phyloP scores from a whole-genome alignment of 1,140 invertebrate species.

The Drosophila mauritiana region DNA sequence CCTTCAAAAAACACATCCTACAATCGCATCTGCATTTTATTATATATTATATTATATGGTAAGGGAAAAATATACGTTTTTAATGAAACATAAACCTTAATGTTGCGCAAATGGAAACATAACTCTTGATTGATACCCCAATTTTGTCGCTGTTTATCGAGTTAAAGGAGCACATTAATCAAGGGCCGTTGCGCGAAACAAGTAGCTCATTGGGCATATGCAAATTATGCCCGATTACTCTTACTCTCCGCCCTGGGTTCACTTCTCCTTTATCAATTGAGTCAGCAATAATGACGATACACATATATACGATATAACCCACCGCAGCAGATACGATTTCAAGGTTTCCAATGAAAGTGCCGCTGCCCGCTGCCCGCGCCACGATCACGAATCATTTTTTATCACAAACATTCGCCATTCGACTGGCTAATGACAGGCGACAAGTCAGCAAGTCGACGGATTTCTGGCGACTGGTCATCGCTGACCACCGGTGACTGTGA shows the following conservation, averaged over 20 bases:
- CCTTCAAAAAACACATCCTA: no score
- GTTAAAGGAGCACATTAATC: slow-evolving; percentile 64
- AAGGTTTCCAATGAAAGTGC: slow-evolving; percentile 70
- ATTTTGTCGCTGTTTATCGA: slow-evolving; percentile 14
- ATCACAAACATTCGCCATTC: slow-evolving; percentile 45
- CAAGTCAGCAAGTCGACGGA: slow-evolving; percentile 59
- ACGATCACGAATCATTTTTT: slow-evolving; percentile 62
- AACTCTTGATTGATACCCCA: not conserved
- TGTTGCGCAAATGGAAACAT: not conserved
- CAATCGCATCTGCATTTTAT: no score
- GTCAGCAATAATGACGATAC: slow-evolving; percentile 39
- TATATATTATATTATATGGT: no score
- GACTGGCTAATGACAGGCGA: slow-evolving; percentile 72
- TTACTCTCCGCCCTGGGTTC: slow-evolving; percentile 25
- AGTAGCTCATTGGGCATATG: slow-evolving; percentile 72
- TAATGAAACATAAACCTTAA: not conserved
- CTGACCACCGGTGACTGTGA: slow-evolving; percentile 31
- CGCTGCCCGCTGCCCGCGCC: slow-evolving; percentile 9
- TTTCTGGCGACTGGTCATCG: slow-evolving; percentile 14
- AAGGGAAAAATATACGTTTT: not conserved
- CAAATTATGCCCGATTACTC: slow-evolving; percentile 59
- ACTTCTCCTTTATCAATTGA: slow-evolving; percentile 37
- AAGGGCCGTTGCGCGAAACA: slow-evolving; percentile 65
- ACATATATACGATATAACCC: slow-evolving; percentile 19
- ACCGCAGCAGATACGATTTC: slow-evolving; percentile 36